Percentiles rank a stretch among this genome's conserved stretches.
phyloP scores from a whole-genome alignment of 2,113 vertebrate species.

The Rhea pennata region DNA sequence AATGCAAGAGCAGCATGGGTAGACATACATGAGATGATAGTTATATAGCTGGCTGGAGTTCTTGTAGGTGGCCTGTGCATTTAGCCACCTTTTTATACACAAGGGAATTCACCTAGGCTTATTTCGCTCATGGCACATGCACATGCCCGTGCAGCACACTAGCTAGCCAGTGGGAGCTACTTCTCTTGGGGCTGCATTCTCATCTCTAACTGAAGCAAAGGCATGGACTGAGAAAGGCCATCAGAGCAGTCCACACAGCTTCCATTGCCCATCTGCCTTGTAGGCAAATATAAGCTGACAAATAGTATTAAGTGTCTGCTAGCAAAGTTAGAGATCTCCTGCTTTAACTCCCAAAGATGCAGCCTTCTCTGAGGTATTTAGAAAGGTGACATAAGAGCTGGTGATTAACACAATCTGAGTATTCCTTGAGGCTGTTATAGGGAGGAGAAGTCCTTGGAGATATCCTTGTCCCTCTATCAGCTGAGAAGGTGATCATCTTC shows the following conservation, averaged over 20 bases:
- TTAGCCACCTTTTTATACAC: background rate
- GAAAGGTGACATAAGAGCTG: background rate
- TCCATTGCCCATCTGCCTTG: background rate
- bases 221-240: background rate
- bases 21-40: slow-evolving; percentile 12
- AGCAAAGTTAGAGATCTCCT: background rate
- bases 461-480: background rate
- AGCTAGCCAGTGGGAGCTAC: background rate
- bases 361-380: background rate
- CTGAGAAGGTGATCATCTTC: background rate
- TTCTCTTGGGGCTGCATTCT: rapidly evolving
- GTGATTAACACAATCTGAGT: background rate
- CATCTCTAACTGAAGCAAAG: background rate
- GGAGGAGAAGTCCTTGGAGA: background rate
- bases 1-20: background rate
- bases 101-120: background rate
- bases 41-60: background rate
- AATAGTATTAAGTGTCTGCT: background rate
- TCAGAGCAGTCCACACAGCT: background rate
- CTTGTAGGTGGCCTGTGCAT: background rate
- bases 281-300: background rate
- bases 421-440: background rate
- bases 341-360: background rate
- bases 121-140: background rate
- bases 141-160: background rate